These are phyloP conservation scores for Coryphaenoides rupestris DNA, from an alignment of 2,113 vertebrate genomes.

Conservation along the genomic window DNA sequence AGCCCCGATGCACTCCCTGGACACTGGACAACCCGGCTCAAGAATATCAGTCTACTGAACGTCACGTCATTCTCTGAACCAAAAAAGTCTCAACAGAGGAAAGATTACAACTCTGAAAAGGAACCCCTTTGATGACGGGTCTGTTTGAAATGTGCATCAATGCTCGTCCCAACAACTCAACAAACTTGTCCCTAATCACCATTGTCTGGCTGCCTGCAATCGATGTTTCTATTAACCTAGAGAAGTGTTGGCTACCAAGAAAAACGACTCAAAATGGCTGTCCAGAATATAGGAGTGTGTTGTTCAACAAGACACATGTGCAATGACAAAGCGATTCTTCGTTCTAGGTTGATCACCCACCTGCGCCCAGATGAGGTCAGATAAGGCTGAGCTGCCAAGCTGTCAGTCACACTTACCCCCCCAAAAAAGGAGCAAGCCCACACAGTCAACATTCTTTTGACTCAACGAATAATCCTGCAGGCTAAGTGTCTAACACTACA, in stretches of 20 bases:
- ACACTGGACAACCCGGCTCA: constrained; percentile 50
- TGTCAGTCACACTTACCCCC: constrained; percentile 64
- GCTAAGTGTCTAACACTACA: constrained; percentile 16
- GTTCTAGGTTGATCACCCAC: constrained; percentile 57
- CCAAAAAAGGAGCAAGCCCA: constrained; percentile 38
- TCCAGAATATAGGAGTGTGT: constrained; percentile 56
- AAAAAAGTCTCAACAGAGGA: constrained; percentile 74
- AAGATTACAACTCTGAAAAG: constrained; percentile 74
- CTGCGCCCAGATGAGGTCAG: constrained; percentile 71
- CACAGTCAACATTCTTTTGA: constrained; percentile 30
- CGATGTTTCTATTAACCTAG: constrained; percentile 50
- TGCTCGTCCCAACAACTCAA: constrained; percentile 71
- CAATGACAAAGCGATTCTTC: constrained; percentile 73
- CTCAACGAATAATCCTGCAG: constrained; percentile 11
- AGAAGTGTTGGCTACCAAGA: background rate
- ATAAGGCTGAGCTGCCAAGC: constrained; percentile 66
- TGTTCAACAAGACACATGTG: constrained; percentile 70
- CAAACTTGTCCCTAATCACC: constrained; percentile 67
- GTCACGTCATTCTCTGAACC: constrained; percentile 62
- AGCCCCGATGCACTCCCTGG: constrained; percentile 53
- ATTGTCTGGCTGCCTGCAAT: constrained; percentile 26
- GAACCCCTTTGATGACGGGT: constrained; percentile 74
- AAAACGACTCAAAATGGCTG: constrained; percentile 28
- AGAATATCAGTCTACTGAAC: constrained; percentile 52
- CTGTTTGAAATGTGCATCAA: constrained; percentile 79